Percentiles rank a stretch among this genome's conserved stretches.
Conservation (phyloP, 2,888 invertebrate genomes). For the Caenorhabditis sp. region DNA sequence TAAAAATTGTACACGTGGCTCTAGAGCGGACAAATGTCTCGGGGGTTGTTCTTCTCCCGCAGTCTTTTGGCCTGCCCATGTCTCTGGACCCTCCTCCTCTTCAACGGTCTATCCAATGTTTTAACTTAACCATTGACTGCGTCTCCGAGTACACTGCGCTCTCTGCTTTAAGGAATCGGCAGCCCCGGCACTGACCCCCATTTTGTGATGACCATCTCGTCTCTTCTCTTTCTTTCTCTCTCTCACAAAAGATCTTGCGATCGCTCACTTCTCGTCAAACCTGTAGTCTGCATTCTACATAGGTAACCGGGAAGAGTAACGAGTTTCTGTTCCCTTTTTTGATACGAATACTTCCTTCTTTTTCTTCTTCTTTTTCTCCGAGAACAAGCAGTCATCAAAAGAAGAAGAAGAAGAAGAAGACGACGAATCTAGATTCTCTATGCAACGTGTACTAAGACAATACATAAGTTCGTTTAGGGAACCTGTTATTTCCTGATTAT, state of each 20-base stretch:
- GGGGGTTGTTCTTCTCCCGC: slow-evolving; percentile 43
- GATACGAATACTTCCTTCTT: slow-evolving; percentile 15
- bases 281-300: slow-evolving; percentile 35
- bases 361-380: not conserved
- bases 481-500: not conserved
- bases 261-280: slow-evolving; percentile 37
- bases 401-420: slow-evolving; percentile 3
- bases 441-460: slow-evolving; percentile 31
- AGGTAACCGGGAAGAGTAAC: slow-evolving; percentile 28
- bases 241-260: slow-evolving; percentile 27
- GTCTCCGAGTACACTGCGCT: slow-evolving; percentile 36
- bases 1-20: slow-evolving; percentile 52
- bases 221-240: slow-evolving; percentile 41
- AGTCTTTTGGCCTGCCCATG: slow-evolving; percentile 10
- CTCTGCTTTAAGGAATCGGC: slow-evolving; percentile 41
- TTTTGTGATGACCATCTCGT: slow-evolving; percentile 48
- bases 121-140: slow-evolving; percentile 52
- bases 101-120: slow-evolving; percentile 29
- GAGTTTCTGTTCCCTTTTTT: not conserved
- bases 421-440: no score
- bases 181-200: slow-evolving; percentile 57
- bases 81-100: slow-evolving; percentile 15
- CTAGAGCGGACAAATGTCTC: slow-evolving; percentile 28
- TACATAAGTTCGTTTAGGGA: no score
- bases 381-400: not conserved